Percentiles rank a stretch among this genome's conserved stretches.
These are phyloP conservation scores for Numenius arquata DNA, from an alignment of 2,113 vertebrate species.

Conservation along the genomic window DNA sequence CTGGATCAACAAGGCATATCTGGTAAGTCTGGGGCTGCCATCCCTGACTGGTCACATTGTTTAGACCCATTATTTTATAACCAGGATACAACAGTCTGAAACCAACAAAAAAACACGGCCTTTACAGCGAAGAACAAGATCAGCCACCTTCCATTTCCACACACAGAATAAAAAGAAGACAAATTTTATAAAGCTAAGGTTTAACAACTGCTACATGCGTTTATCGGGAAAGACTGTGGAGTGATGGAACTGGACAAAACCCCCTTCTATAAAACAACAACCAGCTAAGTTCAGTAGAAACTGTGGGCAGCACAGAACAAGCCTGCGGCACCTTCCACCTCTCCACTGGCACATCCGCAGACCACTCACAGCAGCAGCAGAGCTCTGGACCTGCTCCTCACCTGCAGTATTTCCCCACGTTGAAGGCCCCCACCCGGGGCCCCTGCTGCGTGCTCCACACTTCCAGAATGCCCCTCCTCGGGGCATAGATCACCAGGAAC, in stretches of 20 bases:
- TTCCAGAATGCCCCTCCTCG: constrained; percentile 92
- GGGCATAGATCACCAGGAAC: constrained; percentile 95
- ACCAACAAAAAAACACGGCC: not conserved
- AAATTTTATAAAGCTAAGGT: not conserved
- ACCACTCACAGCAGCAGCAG: too few relatives aligned
- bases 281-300: not conserved
- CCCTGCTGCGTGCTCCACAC: constrained; percentile 97
- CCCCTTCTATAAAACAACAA: not conserved
- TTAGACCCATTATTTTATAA: constrained; percentile 97
- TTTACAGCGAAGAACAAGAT: not conserved
- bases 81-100: constrained; percentile 91
- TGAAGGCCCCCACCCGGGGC: constrained; percentile 94
- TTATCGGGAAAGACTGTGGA: not conserved
- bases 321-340: not conserved
- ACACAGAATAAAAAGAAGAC: not conserved
- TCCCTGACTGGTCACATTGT: constrained; percentile 95
- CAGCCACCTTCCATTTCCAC: not conserved
- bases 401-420: constrained; percentile 96
- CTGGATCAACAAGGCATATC: constrained; percentile 92
- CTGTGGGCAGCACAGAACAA: not conserved
- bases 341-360: not conserved
- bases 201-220: not conserved
- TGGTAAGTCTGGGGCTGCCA: constrained; percentile 97
- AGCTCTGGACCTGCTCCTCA: too few relatives aligned
- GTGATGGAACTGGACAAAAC: not conserved